Base-by-base conservation (phyloP, 2,888 invertebrate genomes). In the Pterobdella sp. region DNA sequence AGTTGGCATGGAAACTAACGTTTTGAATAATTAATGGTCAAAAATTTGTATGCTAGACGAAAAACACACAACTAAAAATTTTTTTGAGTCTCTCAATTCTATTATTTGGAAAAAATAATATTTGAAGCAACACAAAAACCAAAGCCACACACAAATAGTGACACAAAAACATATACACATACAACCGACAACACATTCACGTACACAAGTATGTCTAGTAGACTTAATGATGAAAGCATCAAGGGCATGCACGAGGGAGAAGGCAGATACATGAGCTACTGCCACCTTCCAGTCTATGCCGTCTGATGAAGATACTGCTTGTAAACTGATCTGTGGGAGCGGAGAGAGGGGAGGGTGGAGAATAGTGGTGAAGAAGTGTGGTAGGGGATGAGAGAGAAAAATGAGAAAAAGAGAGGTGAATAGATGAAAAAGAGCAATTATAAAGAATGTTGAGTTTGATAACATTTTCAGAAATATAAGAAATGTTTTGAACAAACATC, bases 221-320 rank as follows among this genome's bases (percentile, higher is more conserved):
- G 34, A 34, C 35, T 34, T 65, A 31, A 35, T 34, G 78, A 97
- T 87, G 85, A 96, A 96, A 73, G 86, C 81, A 86, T 98, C 97
- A 80, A 98, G 96, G 75, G 97, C 95, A 85, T 96, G 94, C 22
- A 98, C 95, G 83, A 96, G 88, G 75, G 97, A 97, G 80, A 98
- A 87, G 7, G 97, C 97, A 86, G 98, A 97, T 80, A 98, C 95
- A 87, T 96, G 94, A 4, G 97, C 95, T 74, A 94, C 94, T 77
- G 96, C 97, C 26, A 95, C 95, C 83, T 95, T 94, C 96, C 97
- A 98, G 82, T 96, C 95, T n/a, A 97, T 86, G 84, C 91, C 93
- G 77, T 89, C 90, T 86, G 95, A 96, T 74, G 90, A 89, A 2
- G 97, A 96, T 87, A 97, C 95, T 77, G 96, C 90, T 87, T 95